Evolutionary conservation across 2,888 invertebrate species (phyloP).

Genomic region (Dynastes grantii): DNA sequence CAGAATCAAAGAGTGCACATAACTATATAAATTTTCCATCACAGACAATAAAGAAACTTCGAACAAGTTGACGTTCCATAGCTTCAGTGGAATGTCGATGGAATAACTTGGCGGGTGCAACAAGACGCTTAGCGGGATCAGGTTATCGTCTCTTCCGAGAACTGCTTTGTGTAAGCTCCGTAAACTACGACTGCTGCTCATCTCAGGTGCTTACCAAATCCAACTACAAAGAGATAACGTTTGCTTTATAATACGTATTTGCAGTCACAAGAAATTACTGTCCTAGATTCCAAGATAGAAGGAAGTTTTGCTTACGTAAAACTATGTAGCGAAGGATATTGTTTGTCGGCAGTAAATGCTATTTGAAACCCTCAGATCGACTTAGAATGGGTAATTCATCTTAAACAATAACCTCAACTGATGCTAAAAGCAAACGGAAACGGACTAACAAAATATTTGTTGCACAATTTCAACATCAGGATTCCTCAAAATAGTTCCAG

Average conservation of each 20-base stretch:
- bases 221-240: slow-evolving; percentile 17
- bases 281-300: slow-evolving; percentile 3
- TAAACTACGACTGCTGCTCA: slow-evolving; percentile 12
- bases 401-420: too few species aligned
- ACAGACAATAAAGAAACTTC: slow-evolving; percentile 40
- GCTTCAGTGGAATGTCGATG: slow-evolving; percentile 21
- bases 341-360: too few species aligned
- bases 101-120: slow-evolving; percentile 29
- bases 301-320: not conserved
- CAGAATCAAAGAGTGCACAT: slow-evolving; percentile 21
- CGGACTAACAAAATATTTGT: too few species aligned
- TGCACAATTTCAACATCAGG: too few species aligned
- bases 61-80: slow-evolving; percentile 35
- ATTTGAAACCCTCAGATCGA: too few species aligned
- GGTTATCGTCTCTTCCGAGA: slow-evolving; percentile 22
- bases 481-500: too few species aligned
- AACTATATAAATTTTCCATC: slow-evolving; percentile 44
- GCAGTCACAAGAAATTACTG: slow-evolving; percentile 15
- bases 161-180: slow-evolving; percentile 29
- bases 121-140: slow-evolving; percentile 12
- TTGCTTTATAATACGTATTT: slow-evolving; percentile 21
- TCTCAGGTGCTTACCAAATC: slow-evolving; percentile 17
- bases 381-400: too few species aligned
- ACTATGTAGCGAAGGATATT: not conserved
- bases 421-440: too few species aligned